Conservation (phyloP, 2,888 invertebrate genomes). For the Podabrus alpinus region DNA sequence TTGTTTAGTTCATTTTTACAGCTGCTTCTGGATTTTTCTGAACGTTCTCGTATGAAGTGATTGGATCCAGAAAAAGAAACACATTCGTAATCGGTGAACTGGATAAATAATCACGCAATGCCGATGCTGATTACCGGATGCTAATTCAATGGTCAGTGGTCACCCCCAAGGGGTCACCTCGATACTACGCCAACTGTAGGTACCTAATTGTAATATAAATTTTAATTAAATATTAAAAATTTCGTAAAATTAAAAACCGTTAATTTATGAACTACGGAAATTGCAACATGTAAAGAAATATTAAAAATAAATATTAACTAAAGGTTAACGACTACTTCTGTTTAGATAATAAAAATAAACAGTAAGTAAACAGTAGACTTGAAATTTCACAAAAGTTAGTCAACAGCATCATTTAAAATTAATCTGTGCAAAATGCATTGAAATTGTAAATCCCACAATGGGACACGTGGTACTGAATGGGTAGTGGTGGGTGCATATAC, state of each 20-base stretch:
- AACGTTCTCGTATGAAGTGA: not conserved
- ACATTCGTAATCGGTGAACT: too few species aligned
- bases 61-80: not conserved
- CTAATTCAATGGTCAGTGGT: too few species aligned
- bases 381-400: not conserved
- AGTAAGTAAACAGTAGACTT: not conserved
- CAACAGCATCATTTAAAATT: not conserved
- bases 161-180: too few species aligned
- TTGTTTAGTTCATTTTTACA: not conserved
- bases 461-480: conserved; percentile 22
- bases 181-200: too few species aligned
- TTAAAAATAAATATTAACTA: not conserved
- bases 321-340: not conserved
- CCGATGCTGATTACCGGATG: too few species aligned
- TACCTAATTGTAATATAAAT: too few species aligned
- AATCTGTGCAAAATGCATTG: not conserved
- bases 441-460: conserved; percentile 4
- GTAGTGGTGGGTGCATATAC: conserved; percentile 18
- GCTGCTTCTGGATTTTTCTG: not conserved
- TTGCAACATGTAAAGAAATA: not conserved
- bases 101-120: too few species aligned
- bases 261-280: not conserved
- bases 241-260: too few species aligned
- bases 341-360: not conserved
- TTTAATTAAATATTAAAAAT: too few species aligned